A percentile compares a stretch with the other conserved stretches of the same genome.
phyloP scores from a whole-genome alignment of 2,113 vertebrate genomes.

The Origma solitaria region DNA sequence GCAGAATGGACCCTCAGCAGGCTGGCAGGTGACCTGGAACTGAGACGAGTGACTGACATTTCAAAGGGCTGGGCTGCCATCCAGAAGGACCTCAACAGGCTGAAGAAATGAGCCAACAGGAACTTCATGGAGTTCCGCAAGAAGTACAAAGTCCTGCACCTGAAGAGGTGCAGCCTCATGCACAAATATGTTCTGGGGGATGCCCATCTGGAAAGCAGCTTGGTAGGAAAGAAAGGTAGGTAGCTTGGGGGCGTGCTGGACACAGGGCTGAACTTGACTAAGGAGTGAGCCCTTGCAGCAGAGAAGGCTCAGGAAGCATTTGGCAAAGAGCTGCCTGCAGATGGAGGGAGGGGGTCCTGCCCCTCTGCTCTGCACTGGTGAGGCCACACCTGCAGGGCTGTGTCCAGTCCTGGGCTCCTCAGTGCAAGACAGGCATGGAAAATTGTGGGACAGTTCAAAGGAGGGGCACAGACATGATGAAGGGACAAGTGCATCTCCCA shows the following conservation, averaged over 20 bases:
- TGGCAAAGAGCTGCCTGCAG: neutral
- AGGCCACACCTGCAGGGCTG: neutral
- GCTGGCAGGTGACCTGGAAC: neutral
- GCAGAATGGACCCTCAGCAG: neutral
- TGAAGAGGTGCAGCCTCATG: neutral
- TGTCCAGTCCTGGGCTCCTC: neutral
- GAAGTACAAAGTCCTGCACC: neutral
- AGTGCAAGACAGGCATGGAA: neutral
- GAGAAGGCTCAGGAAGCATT: neutral
- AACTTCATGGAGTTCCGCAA: neutral
- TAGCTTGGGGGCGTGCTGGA: neutral
- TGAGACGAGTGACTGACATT: neutral
- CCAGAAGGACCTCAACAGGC: neutral
- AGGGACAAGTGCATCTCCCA: neutral
- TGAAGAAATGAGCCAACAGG: neutral
- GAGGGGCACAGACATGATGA: neutral
- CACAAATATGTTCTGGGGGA: too few relatives aligned
- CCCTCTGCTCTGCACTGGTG: neutral
- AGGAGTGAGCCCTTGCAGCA: neutral
- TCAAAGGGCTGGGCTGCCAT: neutral
- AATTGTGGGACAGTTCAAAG: neutral
- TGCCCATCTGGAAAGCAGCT: neutral
- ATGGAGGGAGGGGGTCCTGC: fast-evolving
- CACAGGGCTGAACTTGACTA: neutral
- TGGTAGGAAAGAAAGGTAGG: fast-evolving